These are phyloP conservation scores for Cyprinodon tularosa DNA, from an alignment of 2,113 vertebrate genomes.

Conservation along the genomic window DNA sequence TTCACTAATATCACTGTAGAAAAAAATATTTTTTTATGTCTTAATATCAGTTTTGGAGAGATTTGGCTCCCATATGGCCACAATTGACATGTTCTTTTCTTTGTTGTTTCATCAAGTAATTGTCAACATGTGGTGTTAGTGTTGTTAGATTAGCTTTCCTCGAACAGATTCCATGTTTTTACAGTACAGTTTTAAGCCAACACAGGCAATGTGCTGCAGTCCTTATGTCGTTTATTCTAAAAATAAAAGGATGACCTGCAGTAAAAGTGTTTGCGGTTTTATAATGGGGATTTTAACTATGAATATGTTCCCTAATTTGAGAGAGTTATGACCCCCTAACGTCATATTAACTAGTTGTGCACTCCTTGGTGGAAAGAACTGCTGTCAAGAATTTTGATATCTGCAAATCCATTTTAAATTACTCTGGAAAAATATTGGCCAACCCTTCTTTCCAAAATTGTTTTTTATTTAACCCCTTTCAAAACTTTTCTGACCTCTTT, in stretches of 20 bases:
- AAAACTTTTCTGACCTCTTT: neutral
- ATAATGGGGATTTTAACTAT: no score
- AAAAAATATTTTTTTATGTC: neutral
- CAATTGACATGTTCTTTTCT: neutral
- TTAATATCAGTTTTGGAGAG: neutral
- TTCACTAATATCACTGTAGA: neutral
- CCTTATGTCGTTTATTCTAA: neutral
- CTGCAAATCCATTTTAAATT: neutral
- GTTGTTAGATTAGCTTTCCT: neutral
- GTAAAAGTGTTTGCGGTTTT: neutral
- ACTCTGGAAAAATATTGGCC: no score
- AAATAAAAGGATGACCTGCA: neutral
- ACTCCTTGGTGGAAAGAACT: neutral
- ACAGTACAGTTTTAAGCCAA: neutral
- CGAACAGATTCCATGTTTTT: neutral
- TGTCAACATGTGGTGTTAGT: neutral
- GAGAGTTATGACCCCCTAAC: neutral
- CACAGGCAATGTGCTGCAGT: neutral
- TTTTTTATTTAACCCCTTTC: no score
- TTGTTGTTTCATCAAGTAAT: neutral
- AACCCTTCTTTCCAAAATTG: no score
- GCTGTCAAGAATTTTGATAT: neutral
- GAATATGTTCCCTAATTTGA: neutral
- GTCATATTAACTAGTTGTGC: neutral
- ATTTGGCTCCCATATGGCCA: neutral